Evolutionary conservation across 2,888 invertebrate genomes (phyloP), one percentile per base, ranked within the genome.

Genomic region (Aporophyla lueneburgensis): DNA sequence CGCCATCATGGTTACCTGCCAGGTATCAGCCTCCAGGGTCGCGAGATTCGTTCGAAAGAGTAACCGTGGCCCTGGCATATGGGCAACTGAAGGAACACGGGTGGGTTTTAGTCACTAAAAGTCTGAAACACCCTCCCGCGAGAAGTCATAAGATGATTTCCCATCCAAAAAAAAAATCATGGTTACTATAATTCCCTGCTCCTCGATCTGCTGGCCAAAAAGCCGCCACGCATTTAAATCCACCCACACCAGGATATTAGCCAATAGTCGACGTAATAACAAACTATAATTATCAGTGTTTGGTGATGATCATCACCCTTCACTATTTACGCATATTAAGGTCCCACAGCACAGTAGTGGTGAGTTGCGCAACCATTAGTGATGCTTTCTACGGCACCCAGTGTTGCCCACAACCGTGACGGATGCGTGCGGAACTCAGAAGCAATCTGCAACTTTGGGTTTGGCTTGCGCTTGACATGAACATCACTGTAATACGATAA

Each of bases 381-480:
- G 66, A 87, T 89, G 86, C 87, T 87, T 87, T 87, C 87, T 87
- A 84, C 59, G 43, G 63, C 65, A 61, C 69, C 75, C 70, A 62
- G 54, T 51, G 51, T 66, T 61, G 24, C 65, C 59, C 43, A 51
- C 51, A 24, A 56, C 62, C 61, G 65, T 73, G 72, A 74, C 84
- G 49, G 84, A 83, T 86, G 58, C 71, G 67, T 86, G 69, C 71
- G 74, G 68, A 74, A 86, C 68, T 58, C 67, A 71, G 83, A 51
- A 76, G 83, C 77, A 51, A 59, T 49, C 53, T 16, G 33, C 78
- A 51, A 65, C 40, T 76, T 54, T 71, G 43, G 43, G 51, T 24
- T 67, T 46, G 58, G 43, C 68, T 85, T 65, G 63, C 51, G 54
- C 69, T 72, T 67, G 72, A 84, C 53, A 84, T 62, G 62, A 72